phyloP scores from a whole-genome alignment of 1,140 invertebrate genomes.

The Dysdera silvatica region DNA sequence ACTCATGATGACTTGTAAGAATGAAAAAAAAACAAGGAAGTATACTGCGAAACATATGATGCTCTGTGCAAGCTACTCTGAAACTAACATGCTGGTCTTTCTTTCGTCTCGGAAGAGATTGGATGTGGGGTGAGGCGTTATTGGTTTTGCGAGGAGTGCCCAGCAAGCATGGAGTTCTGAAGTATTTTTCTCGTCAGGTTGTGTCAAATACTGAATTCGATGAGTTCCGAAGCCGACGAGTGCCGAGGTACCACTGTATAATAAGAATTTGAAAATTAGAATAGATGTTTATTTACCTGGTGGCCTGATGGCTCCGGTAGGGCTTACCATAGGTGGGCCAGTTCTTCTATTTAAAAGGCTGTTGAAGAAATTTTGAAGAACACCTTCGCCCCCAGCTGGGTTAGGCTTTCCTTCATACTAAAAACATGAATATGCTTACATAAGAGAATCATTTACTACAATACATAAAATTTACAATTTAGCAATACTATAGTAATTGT shows the following conservation, averaged over 20 bases:
- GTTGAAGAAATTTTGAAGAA: constrained; percentile 97
- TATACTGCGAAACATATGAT: no score
- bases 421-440: no score
- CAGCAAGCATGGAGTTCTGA: background rate
- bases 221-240: background rate
- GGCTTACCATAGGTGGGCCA: constrained; percentile 43
- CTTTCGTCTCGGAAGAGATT: background rate
- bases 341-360: constrained; percentile 89
- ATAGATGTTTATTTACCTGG: constrained; percentile 31
- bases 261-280: background rate
- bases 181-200: background rate
- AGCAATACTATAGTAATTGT: background rate
- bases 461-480: background rate
- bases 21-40: no score
- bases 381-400: constrained; percentile 73
- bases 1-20: no score
- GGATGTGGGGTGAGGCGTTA: no score
- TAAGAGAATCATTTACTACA: no score
- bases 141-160: background rate
- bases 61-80: no score
- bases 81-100: no score
- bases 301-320: constrained; percentile 35
- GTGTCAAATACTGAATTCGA: background rate
- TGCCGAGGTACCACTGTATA: background rate
- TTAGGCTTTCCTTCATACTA: constrained; percentile 64